A percentile compares a stretch with the other conserved stretches of the same genome.
These are phyloP conservation scores for Ectobius pallidus DNA, from an alignment of 2,888 invertebrate genomes.

Conservation along the genomic window DNA sequence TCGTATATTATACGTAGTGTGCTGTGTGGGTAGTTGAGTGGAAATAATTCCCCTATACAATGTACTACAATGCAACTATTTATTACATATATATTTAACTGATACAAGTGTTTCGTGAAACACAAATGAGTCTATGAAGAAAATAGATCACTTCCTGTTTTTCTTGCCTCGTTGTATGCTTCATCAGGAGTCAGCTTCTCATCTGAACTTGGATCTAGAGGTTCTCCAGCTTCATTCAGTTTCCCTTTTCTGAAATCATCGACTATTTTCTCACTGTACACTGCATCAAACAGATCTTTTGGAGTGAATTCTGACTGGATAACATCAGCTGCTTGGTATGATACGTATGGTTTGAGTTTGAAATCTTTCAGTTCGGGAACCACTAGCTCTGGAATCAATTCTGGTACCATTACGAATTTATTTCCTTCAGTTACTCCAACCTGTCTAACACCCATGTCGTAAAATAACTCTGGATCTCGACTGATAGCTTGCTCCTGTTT, in stretches of 20 bases:
- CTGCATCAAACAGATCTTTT: slow-evolving; percentile 78
- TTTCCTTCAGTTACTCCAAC: slow-evolving; percentile 64
- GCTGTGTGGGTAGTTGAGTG: too few relatives aligned
- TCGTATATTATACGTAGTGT: too few relatives aligned
- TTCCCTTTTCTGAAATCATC: slow-evolving; percentile 75
- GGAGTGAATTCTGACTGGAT: slow-evolving; percentile 83
- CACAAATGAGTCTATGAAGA: too few relatives aligned
- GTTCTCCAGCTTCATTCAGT: slow-evolving; percentile 69
- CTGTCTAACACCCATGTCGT: slow-evolving; percentile 73
- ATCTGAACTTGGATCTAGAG: slow-evolving; percentile 72
- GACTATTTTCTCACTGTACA: slow-evolving; percentile 80
- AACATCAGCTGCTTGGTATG: slow-evolving; percentile 79
- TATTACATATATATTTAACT: too few relatives aligned
- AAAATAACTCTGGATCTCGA: slow-evolving; percentile 67
- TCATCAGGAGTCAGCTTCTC: slow-evolving; percentile 75
- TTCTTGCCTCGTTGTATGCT: slow-evolving; percentile 70
- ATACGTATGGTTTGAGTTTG: slow-evolving; percentile 89
- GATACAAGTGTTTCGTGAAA: too few relatives aligned
- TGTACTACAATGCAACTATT: too few relatives aligned
- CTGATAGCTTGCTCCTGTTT: slow-evolving; percentile 64
- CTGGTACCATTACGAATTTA: slow-evolving; percentile 70
- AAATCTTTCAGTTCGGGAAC: slow-evolving; percentile 88
- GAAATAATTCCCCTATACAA: too few relatives aligned
- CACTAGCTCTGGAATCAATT: slow-evolving; percentile 90
- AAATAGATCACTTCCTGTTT: slow-evolving; percentile 85